phyloP scores from a whole-genome alignment of 2,797 vertebrate species.

The Gila robusta region DNA sequence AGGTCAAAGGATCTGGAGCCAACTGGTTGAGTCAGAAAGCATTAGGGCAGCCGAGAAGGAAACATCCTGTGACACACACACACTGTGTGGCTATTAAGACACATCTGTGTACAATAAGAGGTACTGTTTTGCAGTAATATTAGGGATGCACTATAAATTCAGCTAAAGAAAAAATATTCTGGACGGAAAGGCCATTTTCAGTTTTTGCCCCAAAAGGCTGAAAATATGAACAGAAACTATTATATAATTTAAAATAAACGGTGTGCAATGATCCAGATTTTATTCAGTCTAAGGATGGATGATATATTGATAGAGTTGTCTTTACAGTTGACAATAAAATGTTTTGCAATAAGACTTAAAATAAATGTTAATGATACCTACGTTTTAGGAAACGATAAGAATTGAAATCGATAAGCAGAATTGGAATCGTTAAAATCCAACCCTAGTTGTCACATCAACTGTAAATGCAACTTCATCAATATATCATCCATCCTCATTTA shows the following conservation, averaged over 20 bases:
- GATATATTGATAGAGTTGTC: background rate
- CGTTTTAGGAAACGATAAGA: no score
- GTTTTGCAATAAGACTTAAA: background rate
- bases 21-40: constrained; percentile 52
- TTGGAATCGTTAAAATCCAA: no score
- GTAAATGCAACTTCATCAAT: background rate
- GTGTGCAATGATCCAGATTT: background rate
- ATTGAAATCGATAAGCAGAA: no score
- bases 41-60: constrained; percentile 46
- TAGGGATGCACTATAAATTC: background rate
- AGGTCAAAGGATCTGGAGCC: constrained; percentile 60
- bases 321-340: no score
- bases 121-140: constrained; percentile 9
- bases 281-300: background rate
- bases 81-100: constrained; percentile 49
- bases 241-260: background rate
- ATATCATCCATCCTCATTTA: background rate
- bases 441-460: no score
- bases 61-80: constrained; percentile 47
- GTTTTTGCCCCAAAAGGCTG: background rate
- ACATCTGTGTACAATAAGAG: constrained; percentile 41
- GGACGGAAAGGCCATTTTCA: background rate
- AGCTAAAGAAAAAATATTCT: background rate
- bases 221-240: background rate
- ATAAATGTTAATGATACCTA: no score